A percentile compares a stretch with the other conserved stretches of the same genome.
These are phyloP conservation scores for Lerista edwardsae DNA, from an alignment of 2,797 vertebrate species.

Conservation along the genomic window DNA sequence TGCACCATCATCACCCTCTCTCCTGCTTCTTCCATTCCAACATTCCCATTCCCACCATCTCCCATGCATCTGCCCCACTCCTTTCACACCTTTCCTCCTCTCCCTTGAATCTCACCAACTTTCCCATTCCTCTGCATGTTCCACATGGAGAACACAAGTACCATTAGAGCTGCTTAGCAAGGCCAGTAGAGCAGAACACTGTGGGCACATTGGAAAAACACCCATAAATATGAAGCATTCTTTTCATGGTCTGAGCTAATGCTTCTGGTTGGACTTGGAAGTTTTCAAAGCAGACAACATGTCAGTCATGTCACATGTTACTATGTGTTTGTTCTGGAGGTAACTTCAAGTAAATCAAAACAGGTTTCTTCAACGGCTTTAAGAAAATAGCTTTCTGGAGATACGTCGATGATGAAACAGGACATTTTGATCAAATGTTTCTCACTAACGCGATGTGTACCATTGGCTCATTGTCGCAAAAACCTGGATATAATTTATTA, in stretches of 20 bases:
- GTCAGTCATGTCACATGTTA: not conserved
- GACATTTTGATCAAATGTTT: constrained; percentile 3
- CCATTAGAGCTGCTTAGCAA: no score
- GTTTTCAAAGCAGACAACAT: not conserved
- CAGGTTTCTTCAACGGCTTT: not conserved
- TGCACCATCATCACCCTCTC: no score
- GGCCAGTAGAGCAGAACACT: not conserved
- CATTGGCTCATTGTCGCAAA: not conserved
- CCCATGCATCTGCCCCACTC: no score
- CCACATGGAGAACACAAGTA: no score
- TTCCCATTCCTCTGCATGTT: no score
- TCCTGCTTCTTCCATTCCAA: no score
- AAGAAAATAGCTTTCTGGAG: constrained; percentile 6
- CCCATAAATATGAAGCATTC: not conserved
- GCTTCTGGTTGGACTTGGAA: not conserved
- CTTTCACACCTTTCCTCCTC: no score
- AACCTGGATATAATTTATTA: constrained; percentile 47
- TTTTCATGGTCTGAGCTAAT: not conserved
- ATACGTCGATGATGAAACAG: constrained; percentile 5
- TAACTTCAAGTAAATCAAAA: not conserved
- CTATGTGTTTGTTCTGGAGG: not conserved
- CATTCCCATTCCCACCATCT: no score
- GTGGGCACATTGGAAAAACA: not conserved
- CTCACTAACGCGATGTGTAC: not conserved
- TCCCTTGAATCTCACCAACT: no score